phyloP scores from a whole-genome alignment of 2,888 invertebrate species.

The Machimus rusticus region DNA sequence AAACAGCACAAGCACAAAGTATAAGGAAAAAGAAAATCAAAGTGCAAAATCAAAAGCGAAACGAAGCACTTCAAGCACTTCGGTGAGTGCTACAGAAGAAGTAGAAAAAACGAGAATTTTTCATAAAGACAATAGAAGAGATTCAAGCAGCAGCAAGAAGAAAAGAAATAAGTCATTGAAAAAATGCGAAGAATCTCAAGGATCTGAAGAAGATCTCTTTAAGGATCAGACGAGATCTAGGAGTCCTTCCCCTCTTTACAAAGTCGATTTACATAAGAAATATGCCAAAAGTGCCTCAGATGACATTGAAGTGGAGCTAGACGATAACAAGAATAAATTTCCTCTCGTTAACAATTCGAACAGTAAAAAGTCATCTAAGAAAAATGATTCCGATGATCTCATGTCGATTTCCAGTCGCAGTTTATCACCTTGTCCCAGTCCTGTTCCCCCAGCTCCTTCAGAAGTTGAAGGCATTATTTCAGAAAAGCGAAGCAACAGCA shows the following conservation, averaged over 20 bases:
- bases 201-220: background rate
- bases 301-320: constrained; percentile 57
- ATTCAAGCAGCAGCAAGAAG: constrained; percentile 54
- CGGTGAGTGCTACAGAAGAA: background rate
- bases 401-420: constrained; percentile 57
- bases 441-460: background rate
- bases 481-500: background rate
- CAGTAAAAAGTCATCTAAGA: background rate
- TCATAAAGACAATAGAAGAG: constrained; percentile 20
- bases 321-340: background rate
- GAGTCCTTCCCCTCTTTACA: constrained; percentile 59
- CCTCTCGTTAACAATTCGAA: background rate
- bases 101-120: background rate
- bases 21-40: constrained; percentile 65
- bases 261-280: constrained; percentile 62
- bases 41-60: constrained; percentile 55
- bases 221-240: constrained; percentile 51
- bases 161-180: constrained; percentile 59
- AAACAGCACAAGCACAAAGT: constrained; percentile 63
- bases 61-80: background rate
- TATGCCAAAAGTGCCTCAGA: constrained; percentile 61
- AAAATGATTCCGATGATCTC: constrained; percentile 54
- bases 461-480: background rate
- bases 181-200: constrained; percentile 55
- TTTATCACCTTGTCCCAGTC: constrained; percentile 47